Conservation (phyloP, 2,113 vertebrate genomes). For the Tachuris rubrigastra region DNA sequence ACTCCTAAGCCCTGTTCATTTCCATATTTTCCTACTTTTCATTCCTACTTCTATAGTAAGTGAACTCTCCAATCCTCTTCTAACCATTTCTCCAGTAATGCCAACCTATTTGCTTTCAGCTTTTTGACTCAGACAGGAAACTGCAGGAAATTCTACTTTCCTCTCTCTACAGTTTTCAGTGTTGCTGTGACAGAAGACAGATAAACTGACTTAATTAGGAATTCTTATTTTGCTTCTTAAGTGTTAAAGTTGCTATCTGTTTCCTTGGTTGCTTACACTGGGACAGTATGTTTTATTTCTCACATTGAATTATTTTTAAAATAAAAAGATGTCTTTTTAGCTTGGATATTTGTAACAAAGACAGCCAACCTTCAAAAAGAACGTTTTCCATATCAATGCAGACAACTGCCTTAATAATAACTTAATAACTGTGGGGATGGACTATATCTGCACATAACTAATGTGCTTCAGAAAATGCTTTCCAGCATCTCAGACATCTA, state of each 20-base stretch:
- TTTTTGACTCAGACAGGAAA: neutral
- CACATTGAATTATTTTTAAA: neutral
- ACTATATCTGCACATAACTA: neutral
- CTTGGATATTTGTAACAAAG: neutral
- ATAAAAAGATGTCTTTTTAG: neutral
- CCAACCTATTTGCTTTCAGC: neutral
- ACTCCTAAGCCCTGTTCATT: neutral
- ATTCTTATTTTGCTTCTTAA: neutral
- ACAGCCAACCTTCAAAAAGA: neutral
- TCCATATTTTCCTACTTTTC: neutral
- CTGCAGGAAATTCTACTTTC: neutral
- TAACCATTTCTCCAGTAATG: neutral
- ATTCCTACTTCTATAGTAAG: neutral
- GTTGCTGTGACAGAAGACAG: neutral
- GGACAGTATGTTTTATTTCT: neutral
- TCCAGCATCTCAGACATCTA: neutral
- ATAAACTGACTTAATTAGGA: neutral
- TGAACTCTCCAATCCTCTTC: neutral
- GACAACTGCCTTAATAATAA: neutral
- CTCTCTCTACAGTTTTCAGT: neutral
- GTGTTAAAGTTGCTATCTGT: neutral
- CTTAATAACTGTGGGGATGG: neutral
- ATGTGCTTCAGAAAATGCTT: neutral
- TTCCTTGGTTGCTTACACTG: neutral
- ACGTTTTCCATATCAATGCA: neutral